These are phyloP conservation scores for Euthynnus affinis DNA, from an alignment of 2,797 vertebrate species.

Conservation along the genomic window DNA sequence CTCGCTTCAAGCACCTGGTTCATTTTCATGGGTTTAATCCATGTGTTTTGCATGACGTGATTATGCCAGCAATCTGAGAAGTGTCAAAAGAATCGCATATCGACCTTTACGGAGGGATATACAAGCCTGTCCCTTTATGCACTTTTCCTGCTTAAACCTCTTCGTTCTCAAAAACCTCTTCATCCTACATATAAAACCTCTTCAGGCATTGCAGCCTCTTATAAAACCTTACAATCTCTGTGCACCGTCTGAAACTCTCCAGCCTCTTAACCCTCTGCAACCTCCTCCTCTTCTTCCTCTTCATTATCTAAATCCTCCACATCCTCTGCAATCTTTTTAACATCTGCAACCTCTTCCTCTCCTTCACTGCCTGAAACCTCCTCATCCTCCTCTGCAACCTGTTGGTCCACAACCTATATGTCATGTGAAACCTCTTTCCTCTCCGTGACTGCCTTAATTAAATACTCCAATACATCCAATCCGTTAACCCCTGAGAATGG, in stretches of 20 bases:
- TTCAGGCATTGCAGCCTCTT: slow-evolving; percentile 52
- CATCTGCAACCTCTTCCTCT: slow-evolving; percentile 48
- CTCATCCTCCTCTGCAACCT: slow-evolving; percentile 32
- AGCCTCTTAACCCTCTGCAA: slow-evolving; percentile 56
- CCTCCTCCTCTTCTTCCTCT: slow-evolving; percentile 54
- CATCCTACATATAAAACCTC: slow-evolving; percentile 58
- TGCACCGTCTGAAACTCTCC: slow-evolving; percentile 42
- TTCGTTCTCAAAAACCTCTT: slow-evolving; percentile 47
- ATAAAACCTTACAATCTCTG: slow-evolving; percentile 41
- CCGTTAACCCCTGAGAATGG: slow-evolving; percentile 16
- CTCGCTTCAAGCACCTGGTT: slow-evolving; percentile 55
- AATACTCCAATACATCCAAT: slow-evolving; percentile 20
- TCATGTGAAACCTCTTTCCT: slow-evolving; percentile 9
- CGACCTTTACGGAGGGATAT: slow-evolving; percentile 44
- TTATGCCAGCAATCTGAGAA: slow-evolving; percentile 64
- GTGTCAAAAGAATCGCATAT: slow-evolving; percentile 67
- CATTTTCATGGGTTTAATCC: slow-evolving; percentile 63
- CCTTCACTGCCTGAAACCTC: slow-evolving; percentile 8
- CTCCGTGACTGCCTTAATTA: slow-evolving; percentile 15
- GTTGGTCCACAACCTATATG: slow-evolving; percentile 33
- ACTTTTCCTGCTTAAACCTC: slow-evolving; percentile 54
- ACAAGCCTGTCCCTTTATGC: slow-evolving; percentile 50
- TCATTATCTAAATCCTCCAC: slow-evolving; percentile 54
- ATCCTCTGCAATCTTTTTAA: slow-evolving; percentile 40
- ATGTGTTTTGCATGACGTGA: slow-evolving; percentile 47